A percentile compares a stretch with the other conserved stretches of the same genome.
These are phyloP conservation scores for Chorisops tibialis DNA, from an alignment of 2,888 invertebrate species.

Conservation along the genomic window DNA sequence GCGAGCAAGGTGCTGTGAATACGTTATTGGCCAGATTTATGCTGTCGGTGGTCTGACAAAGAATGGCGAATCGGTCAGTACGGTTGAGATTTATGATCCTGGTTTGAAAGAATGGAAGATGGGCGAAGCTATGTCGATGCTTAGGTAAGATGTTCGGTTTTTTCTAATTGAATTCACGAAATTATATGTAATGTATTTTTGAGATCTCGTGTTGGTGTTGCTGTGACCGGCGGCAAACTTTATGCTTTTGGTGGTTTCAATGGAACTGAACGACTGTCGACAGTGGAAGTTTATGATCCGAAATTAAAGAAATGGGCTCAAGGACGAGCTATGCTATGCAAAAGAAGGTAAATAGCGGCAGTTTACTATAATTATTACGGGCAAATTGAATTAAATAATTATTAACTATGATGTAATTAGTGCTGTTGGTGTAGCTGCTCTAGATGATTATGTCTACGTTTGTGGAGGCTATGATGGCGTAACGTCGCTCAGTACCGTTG, in stretches of 20 bases:
- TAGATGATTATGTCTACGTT: constrained; percentile 76
- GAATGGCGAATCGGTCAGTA: constrained; percentile 77
- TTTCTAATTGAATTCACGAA: background rate
- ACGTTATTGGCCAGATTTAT: constrained; percentile 75
- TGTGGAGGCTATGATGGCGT: constrained; percentile 84
- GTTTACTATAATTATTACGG: background rate
- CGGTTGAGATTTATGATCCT: constrained; percentile 82
- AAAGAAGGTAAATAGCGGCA: constrained; percentile 61
- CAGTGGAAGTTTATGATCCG: constrained; percentile 82
- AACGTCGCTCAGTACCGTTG: constrained; percentile 74
- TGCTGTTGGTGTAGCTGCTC: constrained; percentile 76
- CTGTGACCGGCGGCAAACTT: constrained; percentile 72
- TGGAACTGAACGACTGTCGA: constrained; percentile 74
- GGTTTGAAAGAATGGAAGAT: constrained; percentile 66
- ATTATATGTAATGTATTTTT: constrained; percentile 2
- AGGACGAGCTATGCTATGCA: constrained; percentile 76
- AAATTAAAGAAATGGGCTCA: constrained; percentile 68
- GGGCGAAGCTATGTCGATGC: constrained; percentile 79
- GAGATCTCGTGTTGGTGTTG: constrained; percentile 78
- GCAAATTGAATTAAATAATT: background rate
- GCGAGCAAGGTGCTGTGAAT: constrained; percentile 70
- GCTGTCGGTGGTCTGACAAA: constrained; percentile 84
- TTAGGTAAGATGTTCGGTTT: constrained; percentile 48
- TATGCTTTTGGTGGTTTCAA: constrained; percentile 85
- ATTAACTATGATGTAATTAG: constrained; percentile 48